A percentile compares a stretch with the other conserved stretches of the same genome.
These are phyloP conservation scores for Columbina picui DNA, from an alignment of 2,113 vertebrate genomes.

Conservation along the genomic window DNA sequence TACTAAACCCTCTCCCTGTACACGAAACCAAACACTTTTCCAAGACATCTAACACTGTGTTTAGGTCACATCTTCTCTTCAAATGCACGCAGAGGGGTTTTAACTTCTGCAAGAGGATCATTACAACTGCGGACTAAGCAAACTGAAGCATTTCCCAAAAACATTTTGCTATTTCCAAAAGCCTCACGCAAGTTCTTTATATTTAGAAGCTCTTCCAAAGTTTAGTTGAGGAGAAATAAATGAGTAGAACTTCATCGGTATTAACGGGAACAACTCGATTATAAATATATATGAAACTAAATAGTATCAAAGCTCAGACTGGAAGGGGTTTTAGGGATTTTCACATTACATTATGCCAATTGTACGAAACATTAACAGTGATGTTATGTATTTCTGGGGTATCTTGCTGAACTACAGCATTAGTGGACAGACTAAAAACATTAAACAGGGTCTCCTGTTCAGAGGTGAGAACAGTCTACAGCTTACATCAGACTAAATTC, in stretches of 20 bases:
- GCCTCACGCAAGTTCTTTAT: neutral
- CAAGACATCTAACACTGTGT: neutral
- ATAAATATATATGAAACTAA: neutral
- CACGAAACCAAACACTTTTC: accelerated
- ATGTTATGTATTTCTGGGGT: accelerated
- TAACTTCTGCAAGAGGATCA: neutral
- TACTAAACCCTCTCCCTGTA: neutral
- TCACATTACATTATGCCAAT: neutral
- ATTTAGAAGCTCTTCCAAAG: neutral
- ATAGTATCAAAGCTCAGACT: neutral
- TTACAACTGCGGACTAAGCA: neutral
- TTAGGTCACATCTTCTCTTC: neutral
- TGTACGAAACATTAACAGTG: accelerated
- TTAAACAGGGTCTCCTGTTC: neutral
- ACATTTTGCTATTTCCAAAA: neutral
- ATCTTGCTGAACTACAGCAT: neutral
- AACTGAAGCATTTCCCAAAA: neutral
- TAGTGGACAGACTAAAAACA: neutral
- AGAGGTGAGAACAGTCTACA: neutral
- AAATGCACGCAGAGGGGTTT: neutral
- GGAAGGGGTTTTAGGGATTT: neutral
- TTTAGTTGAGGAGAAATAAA: neutral
- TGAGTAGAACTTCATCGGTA: accelerated
- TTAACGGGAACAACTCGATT: neutral
- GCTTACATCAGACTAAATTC: neutral